Conservation (phyloP, 2,888 invertebrate genomes). For the Cerceris ruficornis region DNA sequence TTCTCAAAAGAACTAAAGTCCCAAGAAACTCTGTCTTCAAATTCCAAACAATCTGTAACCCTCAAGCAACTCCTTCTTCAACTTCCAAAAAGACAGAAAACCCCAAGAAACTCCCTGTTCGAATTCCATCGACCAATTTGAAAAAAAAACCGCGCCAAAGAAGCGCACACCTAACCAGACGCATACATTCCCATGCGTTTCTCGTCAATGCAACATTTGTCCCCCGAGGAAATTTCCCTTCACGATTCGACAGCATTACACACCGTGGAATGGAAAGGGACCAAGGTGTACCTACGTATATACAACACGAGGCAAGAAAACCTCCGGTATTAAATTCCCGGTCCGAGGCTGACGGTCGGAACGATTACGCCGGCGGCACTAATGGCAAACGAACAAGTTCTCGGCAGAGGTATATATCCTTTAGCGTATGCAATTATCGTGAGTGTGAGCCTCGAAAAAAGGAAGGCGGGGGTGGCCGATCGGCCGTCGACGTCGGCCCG, state of each 20-base stretch:
- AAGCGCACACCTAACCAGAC: background rate
- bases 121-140: background rate
- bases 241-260: conserved; percentile 1
- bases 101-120: too few species aligned
- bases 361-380: conserved; percentile 45
- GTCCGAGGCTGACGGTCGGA: conserved; percentile 30
- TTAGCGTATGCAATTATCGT: conserved; percentile 42
- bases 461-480: conserved; percentile 26
- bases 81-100: too few species aligned
- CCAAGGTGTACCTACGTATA: background rate
- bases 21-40: too few species aligned
- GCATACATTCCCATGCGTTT: background rate
- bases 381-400: conserved; percentile 42
- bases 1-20: too few species aligned
- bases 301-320: conserved; percentile 15
- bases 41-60: too few species aligned
- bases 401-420: conserved; percentile 39
- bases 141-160: background rate
- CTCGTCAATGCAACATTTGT: background rate
- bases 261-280: background rate
- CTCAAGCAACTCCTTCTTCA: too few species aligned
- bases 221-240: background rate
- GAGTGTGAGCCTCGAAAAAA: conserved; percentile 49
- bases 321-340: conserved; percentile 30
- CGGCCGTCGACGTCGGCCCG: conserved; percentile 34